Evolutionary conservation across 2,113 vertebrate species (phyloP).

Genomic region (Podiceps cristatus): DNA sequence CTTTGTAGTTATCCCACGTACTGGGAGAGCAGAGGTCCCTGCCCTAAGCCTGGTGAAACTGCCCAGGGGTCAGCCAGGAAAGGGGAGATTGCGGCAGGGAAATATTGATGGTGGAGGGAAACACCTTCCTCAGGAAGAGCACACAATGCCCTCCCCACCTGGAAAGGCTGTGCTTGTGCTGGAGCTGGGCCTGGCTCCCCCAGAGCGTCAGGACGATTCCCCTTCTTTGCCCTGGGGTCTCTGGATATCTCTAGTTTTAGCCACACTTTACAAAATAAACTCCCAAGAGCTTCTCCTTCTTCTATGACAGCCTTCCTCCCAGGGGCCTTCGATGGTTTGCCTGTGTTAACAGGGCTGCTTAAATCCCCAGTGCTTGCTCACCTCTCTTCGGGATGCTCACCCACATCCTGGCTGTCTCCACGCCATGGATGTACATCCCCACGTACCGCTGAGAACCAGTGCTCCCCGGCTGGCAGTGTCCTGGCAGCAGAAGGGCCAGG

Average conservation of each 20-base stretch:
- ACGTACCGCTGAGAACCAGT: fast-evolving
- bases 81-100: background rate
- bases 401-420: background rate
- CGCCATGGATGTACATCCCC: background rate
- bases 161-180: background rate
- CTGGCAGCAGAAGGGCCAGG: background rate
- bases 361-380: background rate
- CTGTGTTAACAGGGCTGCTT: background rate
- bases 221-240: background rate
- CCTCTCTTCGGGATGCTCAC: background rate
- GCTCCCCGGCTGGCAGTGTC: background rate
- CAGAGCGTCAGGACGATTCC: fast-evolving
- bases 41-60: background rate
- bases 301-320: background rate
- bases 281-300: background rate
- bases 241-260: background rate
- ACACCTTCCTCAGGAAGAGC: background rate
- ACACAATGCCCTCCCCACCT: background rate
- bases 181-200: background rate
- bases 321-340: background rate
- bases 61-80: background rate
- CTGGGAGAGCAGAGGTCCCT: background rate
- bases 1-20: background rate
- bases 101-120: background rate
- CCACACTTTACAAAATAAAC: background rate